These are phyloP conservation scores for Nephrotoma guestfalica DNA, from an alignment of 2,888 invertebrate genomes.

Conservation along the genomic window DNA sequence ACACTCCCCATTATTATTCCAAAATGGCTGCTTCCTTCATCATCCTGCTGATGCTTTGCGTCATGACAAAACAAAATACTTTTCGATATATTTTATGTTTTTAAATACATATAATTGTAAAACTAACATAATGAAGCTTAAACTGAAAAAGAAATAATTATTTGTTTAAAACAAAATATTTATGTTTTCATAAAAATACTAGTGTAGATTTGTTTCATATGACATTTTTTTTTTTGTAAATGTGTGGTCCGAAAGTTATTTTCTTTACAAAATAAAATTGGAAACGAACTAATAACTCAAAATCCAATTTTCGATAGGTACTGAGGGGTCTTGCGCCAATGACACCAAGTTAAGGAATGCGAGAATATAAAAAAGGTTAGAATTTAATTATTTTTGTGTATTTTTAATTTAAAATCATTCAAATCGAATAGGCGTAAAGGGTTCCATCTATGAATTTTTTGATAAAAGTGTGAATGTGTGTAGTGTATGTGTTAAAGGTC, in stretches of 20 bases:
- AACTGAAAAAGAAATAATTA: neutral
- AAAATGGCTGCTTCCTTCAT: conserved; percentile 43
- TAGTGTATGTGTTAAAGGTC: conserved; percentile 4
- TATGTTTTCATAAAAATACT: neutral
- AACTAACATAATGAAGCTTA: neutral
- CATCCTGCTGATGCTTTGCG: conserved; percentile 37
- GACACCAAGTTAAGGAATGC: conserved; percentile 9
- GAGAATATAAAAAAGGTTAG: conserved; percentile 11
- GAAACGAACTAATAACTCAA: neutral
- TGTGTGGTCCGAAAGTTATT: conserved; percentile 4
- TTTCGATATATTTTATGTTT: neutral
- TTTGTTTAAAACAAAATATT: neutral
- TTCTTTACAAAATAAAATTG: neutral
- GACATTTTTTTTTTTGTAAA: conserved; percentile 1
- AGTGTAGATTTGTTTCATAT: conserved; percentile 2
- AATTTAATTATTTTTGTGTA: neutral
- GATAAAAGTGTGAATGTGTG: neutral
- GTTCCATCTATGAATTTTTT: conserved; percentile 3
- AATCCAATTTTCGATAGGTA: neutral
- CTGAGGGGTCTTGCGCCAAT: conserved; percentile 5
- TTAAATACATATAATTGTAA: neutral
- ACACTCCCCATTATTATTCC: conserved; percentile 27
- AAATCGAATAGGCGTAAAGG: neutral
- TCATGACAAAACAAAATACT: conserved; percentile 29
- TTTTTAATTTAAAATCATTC: conserved; percentile 8